Conservation (phyloP, 2,113 vertebrate genomes). For the Myrmecobius fasciatus region DNA sequence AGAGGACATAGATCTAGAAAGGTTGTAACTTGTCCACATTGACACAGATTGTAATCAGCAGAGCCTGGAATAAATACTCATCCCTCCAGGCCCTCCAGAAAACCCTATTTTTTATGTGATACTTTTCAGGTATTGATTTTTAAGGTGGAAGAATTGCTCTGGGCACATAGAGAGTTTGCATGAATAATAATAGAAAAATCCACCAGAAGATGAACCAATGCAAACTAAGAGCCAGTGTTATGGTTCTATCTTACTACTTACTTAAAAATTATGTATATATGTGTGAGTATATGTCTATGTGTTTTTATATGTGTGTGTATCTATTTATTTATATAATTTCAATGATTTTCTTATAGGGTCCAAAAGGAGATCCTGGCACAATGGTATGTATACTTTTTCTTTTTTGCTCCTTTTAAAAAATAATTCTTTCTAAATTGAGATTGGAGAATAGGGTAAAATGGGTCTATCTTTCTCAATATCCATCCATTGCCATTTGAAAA, state of each 20-base stretch:
- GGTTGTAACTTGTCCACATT: not conserved
- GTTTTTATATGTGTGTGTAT: too few relatives aligned
- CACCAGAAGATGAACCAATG: not conserved
- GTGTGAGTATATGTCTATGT: too few relatives aligned
- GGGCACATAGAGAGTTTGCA: not conserved
- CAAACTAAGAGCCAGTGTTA: not conserved
- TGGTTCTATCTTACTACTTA: not conserved
- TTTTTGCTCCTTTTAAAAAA: slow-evolving; percentile 22
- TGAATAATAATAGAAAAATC: not conserved
- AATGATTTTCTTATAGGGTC: slow-evolving; percentile 87
- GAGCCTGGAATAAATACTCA: not conserved
- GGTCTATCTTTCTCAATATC: not conserved
- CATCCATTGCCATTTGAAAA: not conserved
- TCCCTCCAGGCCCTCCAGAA: not conserved
- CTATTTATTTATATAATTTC: not conserved
- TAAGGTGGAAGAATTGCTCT: not conserved
- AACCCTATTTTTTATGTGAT: not conserved
- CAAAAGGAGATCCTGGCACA: slow-evolving; percentile 94
- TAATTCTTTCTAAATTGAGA: slow-evolving; percentile 17
- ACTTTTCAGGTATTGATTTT: not conserved
- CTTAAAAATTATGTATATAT: not conserved
- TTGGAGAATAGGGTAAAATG: not conserved
- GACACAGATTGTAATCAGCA: not conserved
- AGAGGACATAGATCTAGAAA: not conserved
- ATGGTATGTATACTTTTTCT: slow-evolving; percentile 85